Evolutionary conservation across 2,888 invertebrate genomes (phyloP).

Genomic region (Drosophila multiciliata): DNA sequence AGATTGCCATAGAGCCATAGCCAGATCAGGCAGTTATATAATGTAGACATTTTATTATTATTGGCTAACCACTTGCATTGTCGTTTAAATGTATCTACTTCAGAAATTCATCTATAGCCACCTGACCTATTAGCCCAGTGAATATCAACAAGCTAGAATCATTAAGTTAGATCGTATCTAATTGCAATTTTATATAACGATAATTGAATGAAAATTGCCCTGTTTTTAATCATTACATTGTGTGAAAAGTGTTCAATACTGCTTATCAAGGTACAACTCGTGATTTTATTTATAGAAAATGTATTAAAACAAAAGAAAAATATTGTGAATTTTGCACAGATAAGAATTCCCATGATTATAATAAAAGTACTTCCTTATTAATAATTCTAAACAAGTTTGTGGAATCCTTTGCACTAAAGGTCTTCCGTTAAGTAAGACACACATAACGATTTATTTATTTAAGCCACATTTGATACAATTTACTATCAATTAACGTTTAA

Average conservation of each 20-base stretch:
- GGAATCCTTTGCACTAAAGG: not conserved
- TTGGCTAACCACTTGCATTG: not conserved
- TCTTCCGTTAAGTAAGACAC: not conserved
- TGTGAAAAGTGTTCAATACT: not conserved
- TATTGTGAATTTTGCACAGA: not conserved
- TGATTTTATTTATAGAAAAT: not conserved
- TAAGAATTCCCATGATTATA: not conserved
- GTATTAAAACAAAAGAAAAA: not conserved
- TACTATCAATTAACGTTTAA: not conserved
- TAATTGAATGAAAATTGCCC: slow-evolving; percentile 14
- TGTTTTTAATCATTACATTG: not conserved
- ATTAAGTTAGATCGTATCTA: not conserved
- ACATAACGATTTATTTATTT: not conserved
- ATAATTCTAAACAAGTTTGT: slow-evolving; percentile 9
- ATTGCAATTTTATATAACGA: slow-evolving; percentile 29
- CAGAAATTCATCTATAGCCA: not conserved
- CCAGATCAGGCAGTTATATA: slow-evolving; percentile 28
- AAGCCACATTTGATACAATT: not conserved
- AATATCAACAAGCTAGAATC: not conserved
- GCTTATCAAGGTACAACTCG: not conserved
- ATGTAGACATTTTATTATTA: slow-evolving; percentile 10
- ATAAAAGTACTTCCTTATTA: slow-evolving; percentile 47
- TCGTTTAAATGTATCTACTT: not conserved
- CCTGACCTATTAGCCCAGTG: slow-evolving; percentile 17
- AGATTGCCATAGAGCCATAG: slow-evolving; percentile 19